Evolutionary conservation across 2,797 vertebrate species (phyloP).

Genomic region (Hydrolagus colliei): DNA sequence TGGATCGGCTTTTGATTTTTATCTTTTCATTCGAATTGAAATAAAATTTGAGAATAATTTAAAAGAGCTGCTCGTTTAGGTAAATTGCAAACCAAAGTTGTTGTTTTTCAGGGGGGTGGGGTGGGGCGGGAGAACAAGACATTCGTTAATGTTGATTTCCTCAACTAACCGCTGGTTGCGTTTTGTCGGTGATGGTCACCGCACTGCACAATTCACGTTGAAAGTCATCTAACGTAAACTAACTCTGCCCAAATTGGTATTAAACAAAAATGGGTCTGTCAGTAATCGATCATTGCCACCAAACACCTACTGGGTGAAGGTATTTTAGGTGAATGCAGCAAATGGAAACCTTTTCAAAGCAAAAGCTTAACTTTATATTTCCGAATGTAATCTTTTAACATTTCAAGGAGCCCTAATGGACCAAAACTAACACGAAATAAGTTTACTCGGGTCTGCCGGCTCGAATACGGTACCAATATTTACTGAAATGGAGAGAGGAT

Average conservation of each 20-base stretch:
- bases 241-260: neutral
- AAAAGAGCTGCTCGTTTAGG: constrained; percentile 35
- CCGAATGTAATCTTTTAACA: neutral
- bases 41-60: constrained; percentile 34
- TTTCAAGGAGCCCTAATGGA: constrained; percentile 1
- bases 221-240: neutral
- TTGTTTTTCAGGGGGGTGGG: constrained; percentile 36
- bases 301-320: neutral
- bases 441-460: constrained; percentile 14
- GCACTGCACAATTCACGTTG: neutral
- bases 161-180: constrained; percentile 32
- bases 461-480: constrained; percentile 3
- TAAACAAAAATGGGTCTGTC: neutral
- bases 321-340: neutral
- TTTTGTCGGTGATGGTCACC: neutral
- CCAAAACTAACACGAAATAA: constrained; percentile 15
- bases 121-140: constrained; percentile 34
- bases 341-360: neutral
- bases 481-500: neutral
- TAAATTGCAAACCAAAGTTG: constrained; percentile 37
- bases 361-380: neutral
- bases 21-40: constrained; percentile 38
- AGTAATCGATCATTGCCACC: neutral
- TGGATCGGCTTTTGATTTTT: constrained; percentile 36
- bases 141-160: constrained; percentile 34